These are phyloP conservation scores for Drosophila melanocephala DNA, from an alignment of 2,888 invertebrate genomes.

Conservation along the genomic window DNA sequence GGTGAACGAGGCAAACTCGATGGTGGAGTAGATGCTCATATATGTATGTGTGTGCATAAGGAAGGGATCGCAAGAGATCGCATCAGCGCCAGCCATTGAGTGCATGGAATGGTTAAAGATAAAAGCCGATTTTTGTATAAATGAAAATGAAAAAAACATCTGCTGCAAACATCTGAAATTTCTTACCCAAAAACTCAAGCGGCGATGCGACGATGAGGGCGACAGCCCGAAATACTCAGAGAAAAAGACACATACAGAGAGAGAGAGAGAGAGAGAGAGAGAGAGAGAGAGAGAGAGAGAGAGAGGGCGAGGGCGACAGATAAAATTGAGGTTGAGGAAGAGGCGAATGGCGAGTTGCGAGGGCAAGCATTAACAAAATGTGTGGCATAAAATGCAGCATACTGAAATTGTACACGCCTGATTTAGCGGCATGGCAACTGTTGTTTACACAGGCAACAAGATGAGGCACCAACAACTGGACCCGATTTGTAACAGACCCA, in stretches of 20 bases:
- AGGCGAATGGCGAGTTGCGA: slow-evolving; percentile 6
- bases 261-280: background rate
- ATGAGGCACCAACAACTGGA: slow-evolving; percentile 54
- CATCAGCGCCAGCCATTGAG: slow-evolving; percentile 57
- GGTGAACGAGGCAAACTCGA: slow-evolving; percentile 34
- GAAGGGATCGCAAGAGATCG: slow-evolving; percentile 47
- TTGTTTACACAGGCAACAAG: slow-evolving; percentile 69
- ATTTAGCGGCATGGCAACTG: slow-evolving; percentile 68
- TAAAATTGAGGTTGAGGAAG: slow-evolving; percentile 21
- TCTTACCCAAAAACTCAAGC: slow-evolving; percentile 45
- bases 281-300: background rate
- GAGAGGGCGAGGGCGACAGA: background rate
- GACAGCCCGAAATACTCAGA: slow-evolving; percentile 11
- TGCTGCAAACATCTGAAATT: slow-evolving; percentile 70
- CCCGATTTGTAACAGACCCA: slow-evolving; percentile 36
- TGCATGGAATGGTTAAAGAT: slow-evolving; percentile 55
- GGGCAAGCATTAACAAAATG: slow-evolving; percentile 56
- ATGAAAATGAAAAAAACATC: slow-evolving; percentile 60
- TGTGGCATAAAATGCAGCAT: slow-evolving; percentile 68
- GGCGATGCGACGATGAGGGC: slow-evolving; percentile 22
- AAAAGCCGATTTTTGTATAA: slow-evolving; percentile 63
- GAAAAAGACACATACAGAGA: background rate
- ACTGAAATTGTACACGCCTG: slow-evolving; percentile 69
- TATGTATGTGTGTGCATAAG: background rate
- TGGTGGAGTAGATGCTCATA: slow-evolving; percentile 24